phyloP scores from a whole-genome alignment of 2,113 vertebrate species.

The Lasiurus cinereus region DNA sequence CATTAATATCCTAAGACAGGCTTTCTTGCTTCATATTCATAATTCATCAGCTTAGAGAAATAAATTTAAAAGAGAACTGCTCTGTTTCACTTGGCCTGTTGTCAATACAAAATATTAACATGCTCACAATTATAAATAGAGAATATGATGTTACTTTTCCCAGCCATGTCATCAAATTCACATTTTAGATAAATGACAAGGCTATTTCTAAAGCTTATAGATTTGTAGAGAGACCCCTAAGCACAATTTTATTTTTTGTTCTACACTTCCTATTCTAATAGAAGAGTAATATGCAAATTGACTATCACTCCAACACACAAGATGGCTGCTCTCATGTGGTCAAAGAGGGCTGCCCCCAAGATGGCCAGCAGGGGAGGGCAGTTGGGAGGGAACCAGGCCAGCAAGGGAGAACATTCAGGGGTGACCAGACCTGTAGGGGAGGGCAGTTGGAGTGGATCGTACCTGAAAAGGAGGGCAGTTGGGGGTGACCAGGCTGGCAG shows the following conservation, averaged over 20 bases:
- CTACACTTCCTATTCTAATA: neutral
- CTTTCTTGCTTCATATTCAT: constrained; percentile 1
- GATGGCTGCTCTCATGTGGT: no score
- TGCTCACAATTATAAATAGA: neutral
- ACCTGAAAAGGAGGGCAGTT: no score
- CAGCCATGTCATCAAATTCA: neutral
- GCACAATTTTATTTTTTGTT: neutral
- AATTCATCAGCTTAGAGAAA: constrained; percentile 42
- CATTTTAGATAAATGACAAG: neutral
- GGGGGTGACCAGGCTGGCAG: no score
- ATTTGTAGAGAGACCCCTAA: neutral
- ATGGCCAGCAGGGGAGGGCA: no score
- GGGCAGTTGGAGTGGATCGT: no score
- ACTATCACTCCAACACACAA: no score
- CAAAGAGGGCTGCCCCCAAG: no score
- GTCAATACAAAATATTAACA: neutral
- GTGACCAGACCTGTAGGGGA: no score
- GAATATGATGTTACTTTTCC: neutral
- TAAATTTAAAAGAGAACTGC: constrained; percentile 5
- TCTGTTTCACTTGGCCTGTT: constrained; percentile 20
- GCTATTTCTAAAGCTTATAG: neutral
- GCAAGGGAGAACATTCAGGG: no score
- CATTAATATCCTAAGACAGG: neutral
- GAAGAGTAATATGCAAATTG: no score
- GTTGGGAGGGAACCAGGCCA: no score